Percentiles rank a stretch among this genome's conserved stretches.
Evolutionary conservation across 2,888 invertebrate genomes (phyloP).

Genomic region (Acronicta alni): DNA sequence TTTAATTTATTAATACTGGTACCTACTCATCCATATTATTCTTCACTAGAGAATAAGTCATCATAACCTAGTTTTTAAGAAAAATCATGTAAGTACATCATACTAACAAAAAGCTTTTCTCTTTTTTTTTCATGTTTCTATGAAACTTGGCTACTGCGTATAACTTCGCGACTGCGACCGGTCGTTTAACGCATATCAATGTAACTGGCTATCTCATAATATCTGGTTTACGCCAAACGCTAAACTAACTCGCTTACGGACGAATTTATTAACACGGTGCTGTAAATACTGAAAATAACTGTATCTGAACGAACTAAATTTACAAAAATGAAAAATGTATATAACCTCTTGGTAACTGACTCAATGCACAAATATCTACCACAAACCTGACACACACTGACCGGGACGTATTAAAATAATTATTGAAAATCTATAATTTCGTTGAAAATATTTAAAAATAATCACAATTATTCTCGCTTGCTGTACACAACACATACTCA

Average conservation of each 20-base stretch:
- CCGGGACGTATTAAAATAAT: background rate
- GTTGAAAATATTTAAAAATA: too few relatives aligned
- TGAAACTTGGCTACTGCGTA: conserved; percentile 86
- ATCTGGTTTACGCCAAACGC: conserved; percentile 87
- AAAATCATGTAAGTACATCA: conserved; percentile 71
- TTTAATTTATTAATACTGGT: conserved; percentile 18
- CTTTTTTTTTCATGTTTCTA: conserved; percentile 89
- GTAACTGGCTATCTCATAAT: conserved; percentile 83
- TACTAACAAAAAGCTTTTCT: conserved; percentile 88
- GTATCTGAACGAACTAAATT: conserved; percentile 37
- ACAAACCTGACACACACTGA: background rate
- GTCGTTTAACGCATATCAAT: conserved; percentile 74
- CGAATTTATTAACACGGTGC: conserved; percentile 67
- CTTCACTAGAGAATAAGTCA: conserved; percentile 43
- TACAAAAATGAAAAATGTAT: conserved; percentile 36
- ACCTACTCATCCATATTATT: conserved; percentile 37
- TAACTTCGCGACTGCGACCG: conserved; percentile 71
- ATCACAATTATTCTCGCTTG: too few relatives aligned
- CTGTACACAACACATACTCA: conserved; percentile 1
- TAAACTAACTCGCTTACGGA: conserved; percentile 85
- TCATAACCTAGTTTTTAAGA: conserved; percentile 63
- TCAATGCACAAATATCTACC: conserved; percentile 14
- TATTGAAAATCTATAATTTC: too few relatives aligned
- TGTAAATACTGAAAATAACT: conserved; percentile 67
- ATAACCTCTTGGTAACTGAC: conserved; percentile 29